Conservation (phyloP, 2,888 invertebrate species). For the Cantharis lateralis region DNA sequence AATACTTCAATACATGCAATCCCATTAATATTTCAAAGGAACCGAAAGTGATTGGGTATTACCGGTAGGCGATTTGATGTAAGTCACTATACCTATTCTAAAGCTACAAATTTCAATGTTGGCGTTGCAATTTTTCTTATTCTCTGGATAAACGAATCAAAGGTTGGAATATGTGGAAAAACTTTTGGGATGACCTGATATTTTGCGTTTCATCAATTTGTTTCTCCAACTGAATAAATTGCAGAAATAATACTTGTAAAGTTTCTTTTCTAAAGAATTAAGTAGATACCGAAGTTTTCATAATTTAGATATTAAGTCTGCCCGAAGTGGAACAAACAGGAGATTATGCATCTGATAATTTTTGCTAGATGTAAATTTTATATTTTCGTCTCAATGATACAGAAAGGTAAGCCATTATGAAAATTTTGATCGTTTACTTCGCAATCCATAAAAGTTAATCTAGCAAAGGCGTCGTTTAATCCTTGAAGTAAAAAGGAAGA, state of each 20-base stretch:
- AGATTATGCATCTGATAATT: not conserved
- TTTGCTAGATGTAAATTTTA: not conserved
- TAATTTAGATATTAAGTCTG: not conserved
- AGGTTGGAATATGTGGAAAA: too few species aligned
- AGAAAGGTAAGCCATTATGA: not conserved
- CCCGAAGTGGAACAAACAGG: not conserved
- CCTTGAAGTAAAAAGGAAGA: not conserved
- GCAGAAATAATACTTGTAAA: not conserved
- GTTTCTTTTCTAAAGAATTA: not conserved
- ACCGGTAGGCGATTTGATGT: too few species aligned
- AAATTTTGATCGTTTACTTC: not conserved
- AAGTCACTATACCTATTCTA: too few species aligned
- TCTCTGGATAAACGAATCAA: too few species aligned
- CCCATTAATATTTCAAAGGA: too few species aligned
- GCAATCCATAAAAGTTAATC: not conserved
- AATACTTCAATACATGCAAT: too few species aligned
- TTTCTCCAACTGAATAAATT: not conserved
- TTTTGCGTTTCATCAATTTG: not conserved
- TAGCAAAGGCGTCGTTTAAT: not conserved
- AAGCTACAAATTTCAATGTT: too few species aligned
- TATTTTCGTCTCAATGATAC: not conserved
- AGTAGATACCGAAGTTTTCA: not conserved
- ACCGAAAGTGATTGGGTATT: too few species aligned
- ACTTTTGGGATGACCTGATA: not conserved
- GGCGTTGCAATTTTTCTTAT: too few species aligned